Evolutionary conservation across 2,888 invertebrate species (phyloP).

Genomic region (Venusia cambrica): DNA sequence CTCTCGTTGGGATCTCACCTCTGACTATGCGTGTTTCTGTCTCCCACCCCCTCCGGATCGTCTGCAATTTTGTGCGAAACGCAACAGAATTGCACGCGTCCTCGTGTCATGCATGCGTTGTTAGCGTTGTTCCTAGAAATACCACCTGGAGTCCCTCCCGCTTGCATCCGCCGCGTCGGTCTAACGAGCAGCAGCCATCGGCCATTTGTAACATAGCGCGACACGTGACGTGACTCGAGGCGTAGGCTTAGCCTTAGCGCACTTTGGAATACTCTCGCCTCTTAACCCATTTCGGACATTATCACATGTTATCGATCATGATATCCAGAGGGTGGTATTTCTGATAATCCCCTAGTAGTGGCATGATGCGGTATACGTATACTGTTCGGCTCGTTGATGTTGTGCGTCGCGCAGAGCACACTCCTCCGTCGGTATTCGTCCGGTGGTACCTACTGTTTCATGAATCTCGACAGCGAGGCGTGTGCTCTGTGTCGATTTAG

Average conservation of each 20-base stretch:
- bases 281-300: slow-evolving; percentile 16
- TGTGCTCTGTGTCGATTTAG: slow-evolving; percentile 27
- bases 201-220: slow-evolving; percentile 9
- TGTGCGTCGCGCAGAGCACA: slow-evolving; percentile 44
- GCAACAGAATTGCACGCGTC: slow-evolving; percentile 44
- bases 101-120: slow-evolving; percentile 62
- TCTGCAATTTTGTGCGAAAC: slow-evolving; percentile 40
- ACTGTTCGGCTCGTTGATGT: slow-evolving; percentile 44
- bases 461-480: slow-evolving; percentile 15
- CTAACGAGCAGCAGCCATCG: slow-evolving; percentile 64
- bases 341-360: slow-evolving; percentile 66
- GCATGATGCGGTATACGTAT: slow-evolving; percentile 57
- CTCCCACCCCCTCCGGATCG: slow-evolving; percentile 37
- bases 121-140: slow-evolving; percentile 62
- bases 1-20: slow-evolving; percentile 51
- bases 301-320: slow-evolving; percentile 16
- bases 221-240: slow-evolving; percentile 9
- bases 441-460: no score
- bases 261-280: slow-evolving; percentile 14
- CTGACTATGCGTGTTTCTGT: slow-evolving; percentile 45
- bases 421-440: slow-evolving; percentile 22
- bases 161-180: slow-evolving; percentile 24
- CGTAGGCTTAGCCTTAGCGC: slow-evolving; percentile 19
- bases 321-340: slow-evolving; percentile 72
- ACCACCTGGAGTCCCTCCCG: slow-evolving; percentile 60